Percentiles rank a stretch among this genome's conserved stretches.
Conservation (phyloP, 2,113 vertebrate genomes). For the Lepus timidus region DNA sequence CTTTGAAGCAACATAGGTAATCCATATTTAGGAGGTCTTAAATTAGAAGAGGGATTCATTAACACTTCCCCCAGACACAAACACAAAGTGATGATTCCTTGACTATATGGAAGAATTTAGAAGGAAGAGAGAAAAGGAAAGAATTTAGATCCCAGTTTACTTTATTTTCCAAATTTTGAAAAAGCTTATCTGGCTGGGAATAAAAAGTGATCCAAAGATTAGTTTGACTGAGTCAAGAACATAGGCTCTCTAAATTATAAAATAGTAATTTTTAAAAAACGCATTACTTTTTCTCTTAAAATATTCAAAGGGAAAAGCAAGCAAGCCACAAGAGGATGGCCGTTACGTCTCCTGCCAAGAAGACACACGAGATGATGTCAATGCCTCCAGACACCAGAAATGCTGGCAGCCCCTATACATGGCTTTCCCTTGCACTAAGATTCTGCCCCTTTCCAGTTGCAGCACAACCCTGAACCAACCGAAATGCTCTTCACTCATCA, state of each 20-base stretch:
- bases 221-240: slow-evolving; percentile 58
- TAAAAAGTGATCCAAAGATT: slow-evolving; percentile 16
- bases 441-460: not conserved
- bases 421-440: not conserved
- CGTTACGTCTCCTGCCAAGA: slow-evolving; percentile 23
- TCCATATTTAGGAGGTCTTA: not conserved
- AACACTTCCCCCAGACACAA: too few species aligned
- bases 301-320: slow-evolving; percentile 46
- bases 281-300: not conserved
- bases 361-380: not conserved
- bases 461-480: not conserved
- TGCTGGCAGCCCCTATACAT: not conserved
- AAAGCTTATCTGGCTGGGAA: slow-evolving; percentile 5
- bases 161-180: not conserved
- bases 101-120: not conserved
- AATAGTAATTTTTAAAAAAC: not conserved
- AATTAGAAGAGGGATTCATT: not conserved
- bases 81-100: not conserved
- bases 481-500: not conserved
- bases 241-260: not conserved
- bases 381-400: not conserved
- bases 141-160: not conserved
- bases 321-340: not conserved
- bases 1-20: not conserved
- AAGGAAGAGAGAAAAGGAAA: not conserved